Conservation (phyloP, 1,140 invertebrate genomes). For the Diploscapter pachys region DNA sequence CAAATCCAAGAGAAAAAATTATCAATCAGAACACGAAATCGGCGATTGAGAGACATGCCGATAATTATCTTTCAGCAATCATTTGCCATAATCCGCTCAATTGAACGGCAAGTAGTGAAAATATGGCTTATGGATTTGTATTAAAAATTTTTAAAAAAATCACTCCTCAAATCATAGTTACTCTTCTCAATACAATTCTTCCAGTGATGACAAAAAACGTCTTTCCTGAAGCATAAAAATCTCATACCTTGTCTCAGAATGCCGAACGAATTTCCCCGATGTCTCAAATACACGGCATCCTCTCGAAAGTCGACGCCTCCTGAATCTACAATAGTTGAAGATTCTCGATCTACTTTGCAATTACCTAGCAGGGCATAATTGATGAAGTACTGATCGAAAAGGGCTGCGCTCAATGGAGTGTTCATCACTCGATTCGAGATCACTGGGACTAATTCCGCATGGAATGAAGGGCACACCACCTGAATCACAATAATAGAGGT, state of each 20-base stretch:
- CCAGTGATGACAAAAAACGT: not conserved
- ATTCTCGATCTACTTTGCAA: slow-evolving; percentile 19
- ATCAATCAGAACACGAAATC: not conserved
- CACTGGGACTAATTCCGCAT: slow-evolving; percentile 52
- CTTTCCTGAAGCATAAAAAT: not conserved
- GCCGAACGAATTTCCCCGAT: slow-evolving; percentile 57
- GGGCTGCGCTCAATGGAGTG: slow-evolving; percentile 53
- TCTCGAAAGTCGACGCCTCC: slow-evolving; percentile 39
- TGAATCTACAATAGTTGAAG: not conserved
- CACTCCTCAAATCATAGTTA: not conserved
- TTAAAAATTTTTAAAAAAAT: too few species aligned
- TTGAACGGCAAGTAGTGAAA: too few species aligned
- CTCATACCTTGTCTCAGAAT: slow-evolving; percentile 50
- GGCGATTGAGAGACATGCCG: too few species aligned
- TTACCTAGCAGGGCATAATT: slow-evolving; percentile 55
- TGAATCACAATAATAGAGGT: slow-evolving; percentile 26
- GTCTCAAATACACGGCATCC: slow-evolving; percentile 20
- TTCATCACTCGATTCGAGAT: slow-evolving; percentile 54
- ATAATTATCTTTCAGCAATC: too few species aligned
- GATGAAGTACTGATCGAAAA: slow-evolving; percentile 57
- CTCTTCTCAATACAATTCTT: slow-evolving; percentile 8
- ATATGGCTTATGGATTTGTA: not conserved
- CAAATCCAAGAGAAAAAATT: not conserved
- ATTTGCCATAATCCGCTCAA: too few species aligned
- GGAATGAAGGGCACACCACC: slow-evolving; percentile 53